Evolutionary conservation across 2,113 vertebrate genomes (phyloP).

Genomic region (Megatriorchis doriae): DNA sequence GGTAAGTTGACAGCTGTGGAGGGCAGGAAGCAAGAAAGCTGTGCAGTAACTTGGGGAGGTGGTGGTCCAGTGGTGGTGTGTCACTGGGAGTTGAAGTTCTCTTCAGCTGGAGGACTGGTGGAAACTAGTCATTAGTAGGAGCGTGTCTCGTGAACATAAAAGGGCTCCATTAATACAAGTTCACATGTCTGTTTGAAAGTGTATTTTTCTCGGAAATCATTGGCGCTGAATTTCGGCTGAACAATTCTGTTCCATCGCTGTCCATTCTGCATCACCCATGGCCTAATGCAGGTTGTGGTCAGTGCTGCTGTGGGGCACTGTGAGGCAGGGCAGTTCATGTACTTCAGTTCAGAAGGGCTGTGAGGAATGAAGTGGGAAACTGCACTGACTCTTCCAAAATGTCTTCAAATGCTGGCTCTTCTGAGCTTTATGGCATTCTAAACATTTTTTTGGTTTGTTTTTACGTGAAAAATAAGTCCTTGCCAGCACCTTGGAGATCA

Average conservation of each 20-base stretch:
- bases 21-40: not conserved
- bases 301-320: not conserved
- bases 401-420: not conserved
- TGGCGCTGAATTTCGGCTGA: accelerated
- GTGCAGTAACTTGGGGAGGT: not conserved
- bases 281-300: not conserved
- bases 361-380: not conserved
- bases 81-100: not conserved
- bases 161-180: not conserved
- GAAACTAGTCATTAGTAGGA: not conserved
- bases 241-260: not conserved
- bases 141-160: not conserved
- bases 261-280: accelerated
- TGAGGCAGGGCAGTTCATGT: not conserved
- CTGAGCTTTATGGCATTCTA: not conserved
- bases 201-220: not conserved
- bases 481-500: not conserved
- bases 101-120: not conserved
- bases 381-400: not conserved
- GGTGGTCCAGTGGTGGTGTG: not conserved
- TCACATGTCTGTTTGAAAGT: not conserved
- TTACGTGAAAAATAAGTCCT: not conserved
- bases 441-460: not conserved
- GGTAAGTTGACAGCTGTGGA: slow-evolving; percentile 46
- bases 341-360: not conserved